Percentiles rank a stretch among this genome's conserved stretches.
These are phyloP conservation scores for Okapia johnstoni DNA, from an alignment of 2,113 vertebrate genomes.

Conservation along the genomic window DNA sequence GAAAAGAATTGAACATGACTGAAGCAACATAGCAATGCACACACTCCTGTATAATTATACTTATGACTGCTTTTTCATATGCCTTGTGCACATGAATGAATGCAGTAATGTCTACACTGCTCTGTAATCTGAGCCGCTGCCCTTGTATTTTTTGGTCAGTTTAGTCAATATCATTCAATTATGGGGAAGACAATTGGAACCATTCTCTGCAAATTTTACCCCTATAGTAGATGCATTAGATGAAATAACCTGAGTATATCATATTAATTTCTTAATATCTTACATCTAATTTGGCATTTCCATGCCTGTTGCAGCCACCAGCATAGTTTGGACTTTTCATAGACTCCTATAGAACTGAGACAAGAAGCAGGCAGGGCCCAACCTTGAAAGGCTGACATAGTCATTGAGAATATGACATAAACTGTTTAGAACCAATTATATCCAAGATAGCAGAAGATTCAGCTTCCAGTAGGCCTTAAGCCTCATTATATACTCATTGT, in stretches of 20 bases:
- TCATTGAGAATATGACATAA: background rate
- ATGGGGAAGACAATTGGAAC: background rate
- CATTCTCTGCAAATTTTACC: background rate
- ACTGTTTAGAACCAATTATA: background rate
- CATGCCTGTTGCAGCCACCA: background rate
- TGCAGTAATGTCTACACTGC: background rate
- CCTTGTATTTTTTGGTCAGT: background rate
- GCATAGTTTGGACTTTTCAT: background rate
- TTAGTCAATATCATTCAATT: background rate
- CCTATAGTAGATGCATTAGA: background rate
- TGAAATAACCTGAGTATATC: background rate
- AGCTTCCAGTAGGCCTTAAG: background rate
- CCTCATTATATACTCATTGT: background rate
- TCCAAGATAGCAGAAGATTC: background rate
- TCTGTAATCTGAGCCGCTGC: background rate
- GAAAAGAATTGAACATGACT: background rate
- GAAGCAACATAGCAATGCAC: background rate
- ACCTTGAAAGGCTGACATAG: background rate
- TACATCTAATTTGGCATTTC: background rate
- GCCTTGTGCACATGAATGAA: background rate
- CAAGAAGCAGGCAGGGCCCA: background rate
- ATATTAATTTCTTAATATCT: background rate
- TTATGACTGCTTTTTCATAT: background rate
- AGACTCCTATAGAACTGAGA: background rate
- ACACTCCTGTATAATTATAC: background rate